Percentiles rank a stretch among this genome's conserved stretches.
Evolutionary conservation across 2,113 vertebrate species (phyloP).

Genomic region (Cochlearius cochlearius): DNA sequence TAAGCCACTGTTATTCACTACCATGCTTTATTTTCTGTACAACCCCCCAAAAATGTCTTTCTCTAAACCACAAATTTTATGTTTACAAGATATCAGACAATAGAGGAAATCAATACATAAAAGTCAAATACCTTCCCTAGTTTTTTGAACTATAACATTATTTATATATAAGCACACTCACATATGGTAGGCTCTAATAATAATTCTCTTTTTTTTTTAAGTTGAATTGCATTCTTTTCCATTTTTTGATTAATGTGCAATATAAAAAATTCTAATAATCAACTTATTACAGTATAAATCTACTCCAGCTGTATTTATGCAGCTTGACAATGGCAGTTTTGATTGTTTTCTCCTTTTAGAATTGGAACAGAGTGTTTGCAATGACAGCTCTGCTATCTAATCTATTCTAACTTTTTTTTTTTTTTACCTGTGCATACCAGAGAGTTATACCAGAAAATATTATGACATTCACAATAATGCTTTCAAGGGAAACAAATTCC

Average conservation of each 20-base stretch:
- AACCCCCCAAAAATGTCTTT: accelerated
- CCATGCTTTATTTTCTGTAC: neutral
- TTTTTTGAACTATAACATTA: neutral
- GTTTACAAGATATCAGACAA: neutral
- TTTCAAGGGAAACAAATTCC: slow-evolving; percentile 59
- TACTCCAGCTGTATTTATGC: neutral
- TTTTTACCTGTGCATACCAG: neutral
- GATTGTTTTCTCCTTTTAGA: slow-evolving; percentile 13
- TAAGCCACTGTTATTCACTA: neutral
- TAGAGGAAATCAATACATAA: neutral
- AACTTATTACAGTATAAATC: slow-evolving; percentile 7
- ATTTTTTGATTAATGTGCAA: neutral
- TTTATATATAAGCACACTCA: neutral
- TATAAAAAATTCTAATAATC: neutral
- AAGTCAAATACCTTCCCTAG: neutral
- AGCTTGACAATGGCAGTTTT: slow-evolving; percentile 4
- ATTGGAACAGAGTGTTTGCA: neutral
- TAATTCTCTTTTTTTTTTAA: neutral
- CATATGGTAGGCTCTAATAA: neutral
- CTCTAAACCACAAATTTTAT: neutral
- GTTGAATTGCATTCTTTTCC: neutral
- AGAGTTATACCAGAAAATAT: slow-evolving; percentile 44
- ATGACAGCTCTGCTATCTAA: slow-evolving; percentile 18
- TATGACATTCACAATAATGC: slow-evolving; percentile 55
- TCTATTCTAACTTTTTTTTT: neutral